Percentiles rank a stretch among this genome's conserved stretches.
Conservation (phyloP, 1,140 invertebrate genomes). For the Drosophila tropicalis region DNA sequence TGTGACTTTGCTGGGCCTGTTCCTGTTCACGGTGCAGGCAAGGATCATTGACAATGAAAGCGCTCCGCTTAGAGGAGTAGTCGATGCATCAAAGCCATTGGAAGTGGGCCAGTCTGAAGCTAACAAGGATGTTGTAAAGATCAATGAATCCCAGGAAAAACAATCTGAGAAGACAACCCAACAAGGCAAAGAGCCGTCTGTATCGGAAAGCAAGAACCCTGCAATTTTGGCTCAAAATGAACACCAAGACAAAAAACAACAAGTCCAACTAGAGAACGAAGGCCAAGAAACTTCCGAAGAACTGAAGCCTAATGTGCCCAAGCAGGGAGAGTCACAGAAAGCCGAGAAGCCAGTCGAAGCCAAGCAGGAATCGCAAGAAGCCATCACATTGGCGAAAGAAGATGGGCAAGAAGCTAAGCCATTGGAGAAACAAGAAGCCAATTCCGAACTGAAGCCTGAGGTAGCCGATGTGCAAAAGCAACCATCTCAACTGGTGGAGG, state of each 20-base stretch:
- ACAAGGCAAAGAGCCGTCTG: too few relatives aligned
- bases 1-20: slow-evolving; percentile 15
- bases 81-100: too few relatives aligned
- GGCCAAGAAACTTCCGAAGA: not conserved
- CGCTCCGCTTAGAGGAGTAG: not conserved
- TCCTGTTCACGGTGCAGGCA: slow-evolving; percentile 31
- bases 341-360: not conserved
- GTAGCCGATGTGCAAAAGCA: not conserved
- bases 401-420: not conserved
- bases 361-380: not conserved
- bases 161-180: too few relatives aligned
- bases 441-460: not conserved
- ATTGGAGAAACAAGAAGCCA: not conserved
- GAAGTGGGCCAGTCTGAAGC: too few relatives aligned
- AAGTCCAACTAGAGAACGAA: too few relatives aligned
- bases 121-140: too few relatives aligned
- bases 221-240: too few relatives aligned
- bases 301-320: not conserved
- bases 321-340: slow-evolving; percentile 10
- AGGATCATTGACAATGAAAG: slow-evolving; percentile 24
- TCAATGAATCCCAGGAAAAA: too few relatives aligned
- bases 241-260: too few relatives aligned
- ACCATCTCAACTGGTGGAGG: not conserved
- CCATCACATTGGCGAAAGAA: not conserved
- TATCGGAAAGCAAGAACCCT: too few relatives aligned